Conservation (phyloP, 2,113 vertebrate genomes). For the Agapornis roseicollis region DNA sequence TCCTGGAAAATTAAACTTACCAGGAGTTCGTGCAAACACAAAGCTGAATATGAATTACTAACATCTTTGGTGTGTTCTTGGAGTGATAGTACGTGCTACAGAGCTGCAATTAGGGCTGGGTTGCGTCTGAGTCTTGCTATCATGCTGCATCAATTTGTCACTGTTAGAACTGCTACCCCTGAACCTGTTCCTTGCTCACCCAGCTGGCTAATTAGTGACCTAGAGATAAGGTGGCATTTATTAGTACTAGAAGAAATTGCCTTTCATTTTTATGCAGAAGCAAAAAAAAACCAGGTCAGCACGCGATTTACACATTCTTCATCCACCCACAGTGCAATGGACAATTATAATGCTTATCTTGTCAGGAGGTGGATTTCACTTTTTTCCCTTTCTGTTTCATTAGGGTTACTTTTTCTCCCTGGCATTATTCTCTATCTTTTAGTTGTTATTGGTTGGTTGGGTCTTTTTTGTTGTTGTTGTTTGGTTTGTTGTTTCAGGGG, state of each 20-base stretch:
- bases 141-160: not conserved
- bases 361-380: not conserved
- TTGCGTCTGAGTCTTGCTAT: not conserved
- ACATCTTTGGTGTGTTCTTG: not conserved
- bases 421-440: not conserved
- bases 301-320: not conserved
- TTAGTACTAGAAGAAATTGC: not conserved
- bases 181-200: conserved; percentile 31
- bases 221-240: not conserved
- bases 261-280: conserved; percentile 36
- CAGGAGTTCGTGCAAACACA: not conserved
- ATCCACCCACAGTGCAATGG: not conserved
- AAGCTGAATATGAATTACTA: conserved; percentile 20
- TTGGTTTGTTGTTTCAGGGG: not conserved
- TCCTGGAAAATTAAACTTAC: not conserved
- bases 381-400: not conserved
- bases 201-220: conserved; percentile 25
- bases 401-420: not conserved
- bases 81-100: not conserved
- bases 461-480: not conserved
- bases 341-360: not conserved
- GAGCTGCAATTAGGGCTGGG: conserved; percentile 25
- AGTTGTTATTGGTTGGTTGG: not conserved
- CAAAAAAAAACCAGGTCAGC: not conserved
- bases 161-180: not conserved